A percentile compares a stretch with the other conserved stretches of the same genome.
Evolutionary conservation across 2,113 vertebrate genomes (phyloP).

Genomic region (Corvus hawaiiensis): DNA sequence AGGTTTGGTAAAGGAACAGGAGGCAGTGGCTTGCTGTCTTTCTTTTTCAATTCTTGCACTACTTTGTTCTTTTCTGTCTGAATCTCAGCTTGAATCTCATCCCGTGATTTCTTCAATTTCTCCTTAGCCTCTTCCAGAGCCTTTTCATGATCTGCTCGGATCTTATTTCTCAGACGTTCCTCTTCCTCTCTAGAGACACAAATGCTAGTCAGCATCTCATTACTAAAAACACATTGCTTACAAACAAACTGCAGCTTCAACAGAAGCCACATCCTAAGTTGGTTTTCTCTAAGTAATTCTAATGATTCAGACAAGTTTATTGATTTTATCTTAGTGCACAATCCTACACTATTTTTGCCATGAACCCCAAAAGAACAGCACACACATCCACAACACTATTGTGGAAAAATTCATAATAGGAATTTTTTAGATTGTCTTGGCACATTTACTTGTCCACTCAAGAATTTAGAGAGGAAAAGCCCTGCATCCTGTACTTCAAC

Average conservation of each 20-base stretch:
- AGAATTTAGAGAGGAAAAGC: neutral
- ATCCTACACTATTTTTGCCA: neutral
- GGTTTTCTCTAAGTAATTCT: neutral
- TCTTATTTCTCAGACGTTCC: constrained; percentile 94
- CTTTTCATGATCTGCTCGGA: constrained; percentile 94
- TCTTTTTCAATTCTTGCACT: constrained; percentile 86
- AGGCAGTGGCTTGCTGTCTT: constrained; percentile 82
- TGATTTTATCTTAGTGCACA: neutral
- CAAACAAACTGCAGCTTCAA: neutral
- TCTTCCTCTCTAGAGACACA: constrained; percentile 88
- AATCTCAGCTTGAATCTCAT: constrained; percentile 93
- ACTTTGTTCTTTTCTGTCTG: constrained; percentile 96
- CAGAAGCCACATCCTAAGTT: neutral
- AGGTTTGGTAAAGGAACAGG: constrained; percentile 91
- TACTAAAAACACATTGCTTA: neutral
- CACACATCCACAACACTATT: neutral
- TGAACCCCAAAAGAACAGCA: neutral
- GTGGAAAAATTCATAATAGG: neutral
- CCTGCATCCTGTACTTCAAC: neutral
- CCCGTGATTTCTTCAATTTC: constrained; percentile 92
- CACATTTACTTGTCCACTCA: neutral
- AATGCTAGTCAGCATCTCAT: constrained; percentile 8
- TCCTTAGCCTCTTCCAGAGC: constrained; percentile 97
- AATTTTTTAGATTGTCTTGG: neutral
- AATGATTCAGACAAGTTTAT: neutral